Percentiles rank a stretch among this genome's conserved stretches.
phyloP scores from a whole-genome alignment of 2,888 invertebrate species.

The Thymelicus sylvestris region DNA sequence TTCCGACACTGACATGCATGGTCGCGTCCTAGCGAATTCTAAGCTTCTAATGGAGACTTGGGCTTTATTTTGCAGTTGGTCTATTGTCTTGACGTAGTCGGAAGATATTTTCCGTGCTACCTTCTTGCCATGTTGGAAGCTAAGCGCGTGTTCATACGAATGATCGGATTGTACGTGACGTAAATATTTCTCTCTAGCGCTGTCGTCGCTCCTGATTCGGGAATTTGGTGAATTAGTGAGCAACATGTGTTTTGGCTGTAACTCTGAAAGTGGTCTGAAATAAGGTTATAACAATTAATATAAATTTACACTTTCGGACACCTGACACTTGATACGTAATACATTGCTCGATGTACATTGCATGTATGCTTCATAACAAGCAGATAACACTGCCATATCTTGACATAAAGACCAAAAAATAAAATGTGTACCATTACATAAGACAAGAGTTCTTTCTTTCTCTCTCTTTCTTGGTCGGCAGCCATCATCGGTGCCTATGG shows the following conservation, averaged over 20 bases:
- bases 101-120: constrained; percentile 66
- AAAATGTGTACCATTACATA: too few species aligned
- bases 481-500: too few species aligned
- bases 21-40: constrained; percentile 65
- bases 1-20: constrained; percentile 59
- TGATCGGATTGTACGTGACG: constrained; percentile 47
- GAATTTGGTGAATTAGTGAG: constrained; percentile 53
- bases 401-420: too few species aligned
- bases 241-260: constrained; percentile 50
- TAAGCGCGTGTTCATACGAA: constrained; percentile 57
- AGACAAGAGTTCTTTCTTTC: too few species aligned
- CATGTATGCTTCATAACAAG: too few species aligned
- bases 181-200: constrained; percentile 48
- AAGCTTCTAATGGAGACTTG: constrained; percentile 61
- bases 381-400: too few species aligned
- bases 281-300: not conserved
- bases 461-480: too few species aligned
- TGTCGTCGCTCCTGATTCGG: constrained; percentile 48
- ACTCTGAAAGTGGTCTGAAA: constrained; percentile 54
- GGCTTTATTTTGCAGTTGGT: constrained; percentile 53
- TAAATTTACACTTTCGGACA: too few species aligned
- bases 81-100: constrained; percentile 69
- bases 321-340: too few species aligned
- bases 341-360: too few species aligned
- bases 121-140: constrained; percentile 63